Percentiles rank a stretch among this genome's conserved stretches.
Evolutionary conservation across 2,113 vertebrate genomes (phyloP).

Genomic region (Lycocorax pyrrhopterus): DNA sequence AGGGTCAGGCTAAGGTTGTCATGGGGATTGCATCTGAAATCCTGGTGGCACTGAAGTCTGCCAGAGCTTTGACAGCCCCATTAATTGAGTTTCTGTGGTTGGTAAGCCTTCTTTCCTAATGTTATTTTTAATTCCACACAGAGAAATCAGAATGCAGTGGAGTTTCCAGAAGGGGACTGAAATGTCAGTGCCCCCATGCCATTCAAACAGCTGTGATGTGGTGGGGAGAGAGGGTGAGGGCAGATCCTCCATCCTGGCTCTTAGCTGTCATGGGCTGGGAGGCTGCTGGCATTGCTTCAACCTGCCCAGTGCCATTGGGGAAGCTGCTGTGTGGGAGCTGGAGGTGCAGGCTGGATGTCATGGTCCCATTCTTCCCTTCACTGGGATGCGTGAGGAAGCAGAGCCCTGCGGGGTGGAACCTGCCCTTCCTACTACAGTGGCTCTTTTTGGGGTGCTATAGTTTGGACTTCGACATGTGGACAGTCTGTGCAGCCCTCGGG

Average conservation of each 20-base stretch:
- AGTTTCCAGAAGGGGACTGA: neutral
- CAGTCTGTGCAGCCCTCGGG: rapidly evolving
- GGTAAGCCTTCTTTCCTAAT: neutral
- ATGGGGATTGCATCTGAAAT: conserved; percentile 2
- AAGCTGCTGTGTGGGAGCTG: neutral
- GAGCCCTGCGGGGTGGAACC: neutral
- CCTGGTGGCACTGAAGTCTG: conserved; percentile 21
- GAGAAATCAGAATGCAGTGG: neutral
- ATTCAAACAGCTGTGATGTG: neutral
- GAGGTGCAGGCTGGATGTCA: neutral
- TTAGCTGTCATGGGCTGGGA: neutral
- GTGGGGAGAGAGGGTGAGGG: neutral
- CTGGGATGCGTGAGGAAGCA: rapidly evolving
- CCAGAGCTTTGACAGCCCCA: conserved; percentile 11
- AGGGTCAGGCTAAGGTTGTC: conserved; percentile 25
- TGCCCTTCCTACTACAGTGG: neutral
- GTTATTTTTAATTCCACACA: neutral
- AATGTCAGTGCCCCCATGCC: neutral
- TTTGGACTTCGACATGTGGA: neutral
- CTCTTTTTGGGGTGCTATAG: neutral
- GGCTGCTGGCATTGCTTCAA: neutral
- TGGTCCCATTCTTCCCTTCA: neutral
- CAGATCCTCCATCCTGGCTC: neutral
- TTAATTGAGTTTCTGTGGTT: conserved; percentile 32
- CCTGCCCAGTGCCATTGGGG: neutral